Base-by-base conservation (phyloP, 1,140 invertebrate species). In the Pachyrhynchus sulphureomaculatus region DNA sequence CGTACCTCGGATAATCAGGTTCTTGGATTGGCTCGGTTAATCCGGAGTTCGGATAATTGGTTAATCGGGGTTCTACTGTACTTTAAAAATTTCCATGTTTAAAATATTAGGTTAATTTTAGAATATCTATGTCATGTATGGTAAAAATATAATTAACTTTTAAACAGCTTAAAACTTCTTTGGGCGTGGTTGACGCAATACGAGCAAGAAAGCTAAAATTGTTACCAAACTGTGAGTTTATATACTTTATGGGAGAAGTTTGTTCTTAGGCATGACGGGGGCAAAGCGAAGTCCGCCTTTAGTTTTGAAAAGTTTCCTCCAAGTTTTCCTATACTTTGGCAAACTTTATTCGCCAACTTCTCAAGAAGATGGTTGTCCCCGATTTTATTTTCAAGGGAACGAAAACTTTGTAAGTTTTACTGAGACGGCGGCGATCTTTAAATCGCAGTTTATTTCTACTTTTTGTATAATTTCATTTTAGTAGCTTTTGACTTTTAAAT, bases 201-300 rank as follows among this genome's bases (percentile, higher is more conserved):
- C 55, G 48, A 58, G 55, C 55, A 41, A 62, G 56, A 59, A 68
- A 72, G 73, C 71, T 73, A 69, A 75, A 75, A 72, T 73, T 75
- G 73, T 73, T 75, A 72, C 73, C 73, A 75, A 75, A 75, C 70
- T 75, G 69, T 73, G 72, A 75, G 73, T 75, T 75, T 75, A 75
- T 73, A 75, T 75, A 75, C 70, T 75, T 75, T 72, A 73, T 73
- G 70, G 70, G 63, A 69, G 68, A 75, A 75, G 73, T 75, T 75
- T 69, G 73, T 72, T 73, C 66, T 65, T 48, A 32, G 44, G 55
- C 55, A 17, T 13, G 44, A 39, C 53, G 53, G 53, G 41, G 33
- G 53, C 51, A 52, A 64, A 69, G 59, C 59, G 62, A 62, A 57
- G 56, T 53, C 49, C 64, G 63, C 57, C 62, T 55, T 51, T 53